These are phyloP conservation scores for Drosophila ogumai DNA, from an alignment of 1,140 invertebrate species.

Conservation along the genomic window DNA sequence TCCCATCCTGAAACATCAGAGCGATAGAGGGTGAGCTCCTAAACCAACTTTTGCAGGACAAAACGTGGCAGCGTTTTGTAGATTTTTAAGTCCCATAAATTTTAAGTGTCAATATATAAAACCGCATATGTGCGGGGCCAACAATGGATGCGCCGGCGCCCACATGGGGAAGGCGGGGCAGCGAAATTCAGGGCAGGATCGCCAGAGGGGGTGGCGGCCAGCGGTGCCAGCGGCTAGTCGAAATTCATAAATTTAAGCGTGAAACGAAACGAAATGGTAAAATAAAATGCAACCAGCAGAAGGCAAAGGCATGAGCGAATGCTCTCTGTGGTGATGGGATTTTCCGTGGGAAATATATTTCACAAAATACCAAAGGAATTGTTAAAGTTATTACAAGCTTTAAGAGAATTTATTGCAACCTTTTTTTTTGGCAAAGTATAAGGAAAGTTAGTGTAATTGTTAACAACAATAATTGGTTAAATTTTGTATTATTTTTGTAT, in stretches of 20 bases:
- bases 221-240: slow-evolving; percentile 27
- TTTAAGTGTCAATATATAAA: slow-evolving; percentile 67
- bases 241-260: slow-evolving; percentile 58
- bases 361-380: too few species aligned
- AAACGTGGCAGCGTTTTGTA: slow-evolving; percentile 63
- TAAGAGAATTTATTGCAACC: too few species aligned
- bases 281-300: slow-evolving; percentile 65
- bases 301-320: slow-evolving; percentile 16
- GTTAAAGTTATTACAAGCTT: too few species aligned
- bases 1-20: background rate
- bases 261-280: slow-evolving; percentile 61
- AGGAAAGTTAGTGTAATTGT: too few species aligned
- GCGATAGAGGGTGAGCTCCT: slow-evolving; percentile 24
- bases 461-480: too few species aligned
- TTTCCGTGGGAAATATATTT: too few species aligned
- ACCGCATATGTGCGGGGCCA: slow-evolving; percentile 63
- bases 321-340: slow-evolving; percentile 1
- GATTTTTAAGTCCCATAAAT: slow-evolving; percentile 67
- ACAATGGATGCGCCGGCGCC: slow-evolving; percentile 30
- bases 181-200: background rate
- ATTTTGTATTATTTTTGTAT: too few species aligned
- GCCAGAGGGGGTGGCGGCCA: background rate
- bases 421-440: too few species aligned
- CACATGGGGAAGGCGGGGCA: background rate
- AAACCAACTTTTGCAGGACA: slow-evolving; percentile 58